Conservation (phyloP, 1,140 invertebrate species). For the Nasonia vitripennis region DNA sequence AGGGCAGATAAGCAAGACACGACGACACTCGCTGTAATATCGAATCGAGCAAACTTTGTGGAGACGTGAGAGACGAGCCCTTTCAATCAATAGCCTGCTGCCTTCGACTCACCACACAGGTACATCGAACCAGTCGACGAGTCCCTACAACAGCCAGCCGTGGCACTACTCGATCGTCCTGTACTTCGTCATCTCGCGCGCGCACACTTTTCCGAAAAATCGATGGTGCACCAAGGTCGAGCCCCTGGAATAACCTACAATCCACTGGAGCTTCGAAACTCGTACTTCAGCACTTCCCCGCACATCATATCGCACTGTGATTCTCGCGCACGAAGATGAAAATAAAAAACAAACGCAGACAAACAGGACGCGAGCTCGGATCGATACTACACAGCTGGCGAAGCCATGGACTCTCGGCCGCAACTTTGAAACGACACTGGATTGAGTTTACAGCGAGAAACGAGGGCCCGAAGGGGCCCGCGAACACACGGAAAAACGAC, state of each 20-base stretch:
- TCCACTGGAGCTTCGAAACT: neutral
- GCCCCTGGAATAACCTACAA: neutral
- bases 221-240: slow-evolving; percentile 20
- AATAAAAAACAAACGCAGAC: no score
- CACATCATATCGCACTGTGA: neutral
- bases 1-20: no score
- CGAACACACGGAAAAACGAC: neutral
- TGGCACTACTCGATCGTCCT: neutral
- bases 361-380: no score
- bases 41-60: no score
- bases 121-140: neutral
- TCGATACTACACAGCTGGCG: no score
- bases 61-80: no score
- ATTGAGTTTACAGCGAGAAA: neutral
- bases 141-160: neutral
- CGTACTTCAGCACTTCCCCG: neutral
- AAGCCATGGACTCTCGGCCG: no score
- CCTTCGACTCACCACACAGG: neutral
- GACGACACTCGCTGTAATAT: no score
- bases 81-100: no score
- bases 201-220: neutral
- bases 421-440: no score
- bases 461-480: neutral
- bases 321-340: no score
- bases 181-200: neutral